A percentile compares a stretch with the other conserved stretches of the same genome.
Conservation (phyloP, 1,140 invertebrate genomes). For the Nasonia vitripennis region DNA sequence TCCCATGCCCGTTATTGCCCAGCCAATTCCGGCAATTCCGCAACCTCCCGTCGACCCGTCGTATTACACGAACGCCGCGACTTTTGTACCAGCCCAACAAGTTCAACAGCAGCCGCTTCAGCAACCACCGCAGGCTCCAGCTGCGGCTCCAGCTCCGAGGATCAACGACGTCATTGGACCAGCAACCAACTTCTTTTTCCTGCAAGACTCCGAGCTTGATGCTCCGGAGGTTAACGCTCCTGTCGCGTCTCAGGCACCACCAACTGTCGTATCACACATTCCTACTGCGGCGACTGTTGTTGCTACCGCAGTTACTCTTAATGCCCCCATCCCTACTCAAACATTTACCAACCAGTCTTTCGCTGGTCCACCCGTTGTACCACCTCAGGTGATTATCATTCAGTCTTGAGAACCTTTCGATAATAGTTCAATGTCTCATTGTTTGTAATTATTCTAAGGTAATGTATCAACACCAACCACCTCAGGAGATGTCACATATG, state of each 20-base stretch:
- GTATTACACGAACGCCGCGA: slow-evolving; percentile 67
- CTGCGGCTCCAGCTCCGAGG: slow-evolving; percentile 72
- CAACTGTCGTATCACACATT: slow-evolving; percentile 71
- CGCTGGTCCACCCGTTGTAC: slow-evolving; percentile 70
- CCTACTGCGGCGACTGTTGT: slow-evolving; percentile 66
- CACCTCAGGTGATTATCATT: slow-evolving; percentile 54
- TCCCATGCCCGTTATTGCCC: slow-evolving; percentile 67
- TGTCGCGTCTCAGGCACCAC: slow-evolving; percentile 50
- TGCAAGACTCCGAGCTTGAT: slow-evolving; percentile 87
- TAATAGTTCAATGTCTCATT: not conserved
- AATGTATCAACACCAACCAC: slow-evolving; percentile 69
- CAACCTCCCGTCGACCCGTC: slow-evolving; percentile 65
- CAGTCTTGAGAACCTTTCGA: not conserved
- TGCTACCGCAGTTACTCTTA: slow-evolving; percentile 62
- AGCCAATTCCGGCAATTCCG: slow-evolving; percentile 66
- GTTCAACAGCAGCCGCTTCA: slow-evolving; percentile 56
- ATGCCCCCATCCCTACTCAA: slow-evolving; percentile 82
- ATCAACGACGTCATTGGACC: slow-evolving; percentile 83
- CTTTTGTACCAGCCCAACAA: slow-evolving; percentile 68
- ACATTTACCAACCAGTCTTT: slow-evolving; percentile 88
- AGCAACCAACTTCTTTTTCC: slow-evolving; percentile 83
- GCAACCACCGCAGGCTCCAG: slow-evolving; percentile 69
- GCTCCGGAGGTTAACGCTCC: slow-evolving; percentile 76
- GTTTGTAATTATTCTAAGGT: slow-evolving; percentile 54
- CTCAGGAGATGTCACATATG: slow-evolving; percentile 71